phyloP scores from a whole-genome alignment of 2,888 invertebrate species.

The Oligia latruncula region DNA sequence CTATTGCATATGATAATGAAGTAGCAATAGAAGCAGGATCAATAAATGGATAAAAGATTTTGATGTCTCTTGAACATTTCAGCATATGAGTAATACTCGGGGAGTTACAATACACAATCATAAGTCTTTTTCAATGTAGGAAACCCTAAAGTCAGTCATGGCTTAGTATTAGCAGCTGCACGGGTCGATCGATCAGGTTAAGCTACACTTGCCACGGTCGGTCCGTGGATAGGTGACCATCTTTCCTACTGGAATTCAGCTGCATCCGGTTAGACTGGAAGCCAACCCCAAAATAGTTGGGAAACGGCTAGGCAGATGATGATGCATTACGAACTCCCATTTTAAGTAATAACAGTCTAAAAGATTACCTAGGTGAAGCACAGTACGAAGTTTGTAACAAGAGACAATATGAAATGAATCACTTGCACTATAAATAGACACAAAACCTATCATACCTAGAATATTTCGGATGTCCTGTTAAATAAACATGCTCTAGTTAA shows the following conservation, averaged over 20 bases:
- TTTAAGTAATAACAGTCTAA: not conserved
- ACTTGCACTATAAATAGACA: not conserved
- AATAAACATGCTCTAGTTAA: constrained; percentile 3
- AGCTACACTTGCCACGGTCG: not conserved
- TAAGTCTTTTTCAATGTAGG: not conserved
- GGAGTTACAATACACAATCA: not conserved
- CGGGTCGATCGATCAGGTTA: not conserved
- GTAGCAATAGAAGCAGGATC: not conserved
- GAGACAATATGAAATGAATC: not conserved
- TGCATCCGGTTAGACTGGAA: not conserved
- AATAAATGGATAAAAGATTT: not conserved
- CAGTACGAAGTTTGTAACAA: not conserved
- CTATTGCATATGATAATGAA: constrained; percentile 16
- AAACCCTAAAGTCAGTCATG: not conserved
- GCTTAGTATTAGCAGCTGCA: too few relatives aligned
- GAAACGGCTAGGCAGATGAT: not conserved
- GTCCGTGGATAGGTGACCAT: not conserved
- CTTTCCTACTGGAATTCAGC: too few relatives aligned
- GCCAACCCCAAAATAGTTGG: not conserved
- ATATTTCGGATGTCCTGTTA: not conserved
- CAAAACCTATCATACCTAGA: not conserved
- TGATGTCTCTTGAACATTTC: not conserved
- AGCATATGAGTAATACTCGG: not conserved
- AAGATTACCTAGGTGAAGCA: not conserved
- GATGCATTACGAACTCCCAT: not conserved